Conservation (phyloP, 2,888 invertebrate genomes). For the Synergus itoensis region DNA sequence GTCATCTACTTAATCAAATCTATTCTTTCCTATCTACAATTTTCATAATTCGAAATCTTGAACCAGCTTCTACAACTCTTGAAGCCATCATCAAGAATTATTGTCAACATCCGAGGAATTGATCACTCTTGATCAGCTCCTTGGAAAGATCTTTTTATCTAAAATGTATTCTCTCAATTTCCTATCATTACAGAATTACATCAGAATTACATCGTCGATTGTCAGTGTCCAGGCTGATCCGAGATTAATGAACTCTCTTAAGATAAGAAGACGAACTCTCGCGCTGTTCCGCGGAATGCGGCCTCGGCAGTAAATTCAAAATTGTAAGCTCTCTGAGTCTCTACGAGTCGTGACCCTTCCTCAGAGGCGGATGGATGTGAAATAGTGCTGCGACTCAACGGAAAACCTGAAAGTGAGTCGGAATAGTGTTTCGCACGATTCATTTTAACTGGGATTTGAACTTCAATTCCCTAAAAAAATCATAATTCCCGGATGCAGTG, state of each 20-base stretch:
- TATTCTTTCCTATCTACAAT: not conserved
- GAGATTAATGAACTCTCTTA: slow-evolving; percentile 54
- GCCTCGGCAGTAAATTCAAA: slow-evolving; percentile 59
- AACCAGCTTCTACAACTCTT: not conserved
- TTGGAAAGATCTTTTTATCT: not conserved
- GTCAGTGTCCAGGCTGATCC: not conserved
- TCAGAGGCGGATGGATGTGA: slow-evolving; percentile 46
- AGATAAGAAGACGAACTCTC: slow-evolving; percentile 48
- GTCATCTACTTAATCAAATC: too few relatives aligned
- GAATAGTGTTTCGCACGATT: not conserved
- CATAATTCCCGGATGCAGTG: slow-evolving; percentile 1
- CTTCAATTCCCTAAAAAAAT: not conserved
- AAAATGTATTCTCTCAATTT: not conserved
- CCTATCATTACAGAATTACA: not conserved
- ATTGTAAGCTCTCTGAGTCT: slow-evolving; percentile 29
- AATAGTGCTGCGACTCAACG: slow-evolving; percentile 40
- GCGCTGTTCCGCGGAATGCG: slow-evolving; percentile 56
- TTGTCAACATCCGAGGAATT: not conserved
- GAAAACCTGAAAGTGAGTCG: slow-evolving; percentile 38
- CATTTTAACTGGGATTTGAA: not conserved
- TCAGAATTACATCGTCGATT: slow-evolving; percentile 5
- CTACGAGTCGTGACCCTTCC: slow-evolving; percentile 9
- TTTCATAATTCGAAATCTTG: not conserved
- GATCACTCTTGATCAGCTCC: too few relatives aligned
- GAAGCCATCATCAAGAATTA: not conserved